Evolutionary conservation across 2,888 invertebrate genomes (phyloP).

Genomic region (Caenorhabditis auriculariae): DNA sequence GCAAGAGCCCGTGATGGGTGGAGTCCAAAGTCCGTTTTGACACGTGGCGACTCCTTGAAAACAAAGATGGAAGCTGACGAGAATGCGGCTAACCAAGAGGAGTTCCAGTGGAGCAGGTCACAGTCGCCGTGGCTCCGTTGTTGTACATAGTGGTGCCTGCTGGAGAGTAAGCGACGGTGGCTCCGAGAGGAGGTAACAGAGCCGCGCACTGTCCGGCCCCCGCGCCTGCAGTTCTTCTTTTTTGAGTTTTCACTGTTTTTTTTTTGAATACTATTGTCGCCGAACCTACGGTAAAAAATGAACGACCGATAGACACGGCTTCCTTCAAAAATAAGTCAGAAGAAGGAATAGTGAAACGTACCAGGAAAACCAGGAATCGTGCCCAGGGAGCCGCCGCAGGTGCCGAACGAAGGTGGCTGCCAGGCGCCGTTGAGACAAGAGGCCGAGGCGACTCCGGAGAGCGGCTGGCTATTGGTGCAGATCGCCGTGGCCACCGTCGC

Average conservation of each 20-base stretch:
- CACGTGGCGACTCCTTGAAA: conserved; percentile 14
- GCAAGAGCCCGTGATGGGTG: conserved; percentile 14
- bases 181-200: conserved; percentile 26
- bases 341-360: not conserved
- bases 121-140: conserved; percentile 28
- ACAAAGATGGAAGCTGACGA: too few relatives aligned
- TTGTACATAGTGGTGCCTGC: too few relatives aligned
- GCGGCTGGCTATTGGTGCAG: conserved; percentile 24
- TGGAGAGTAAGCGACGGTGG: conserved; percentile 20
- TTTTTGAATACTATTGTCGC: too few relatives aligned
- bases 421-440: conserved; percentile 23
- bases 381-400: conserved; percentile 7
- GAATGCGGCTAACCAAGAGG: too few relatives aligned
- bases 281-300: too few relatives aligned
- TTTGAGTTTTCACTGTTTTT: too few relatives aligned
- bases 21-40: conserved; percentile 14
- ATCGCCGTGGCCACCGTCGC: conserved; percentile 29
- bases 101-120: conserved; percentile 19
- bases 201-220: conserved; percentile 11
- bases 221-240: not conserved
- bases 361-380: not conserved
- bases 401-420: conserved; percentile 21
- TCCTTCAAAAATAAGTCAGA: too few relatives aligned
- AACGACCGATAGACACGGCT: too few relatives aligned
- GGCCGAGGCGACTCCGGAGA: conserved; percentile 7